These are phyloP conservation scores for Tipula helvola DNA, from an alignment of 2,888 invertebrate species.

Conservation along the genomic window DNA sequence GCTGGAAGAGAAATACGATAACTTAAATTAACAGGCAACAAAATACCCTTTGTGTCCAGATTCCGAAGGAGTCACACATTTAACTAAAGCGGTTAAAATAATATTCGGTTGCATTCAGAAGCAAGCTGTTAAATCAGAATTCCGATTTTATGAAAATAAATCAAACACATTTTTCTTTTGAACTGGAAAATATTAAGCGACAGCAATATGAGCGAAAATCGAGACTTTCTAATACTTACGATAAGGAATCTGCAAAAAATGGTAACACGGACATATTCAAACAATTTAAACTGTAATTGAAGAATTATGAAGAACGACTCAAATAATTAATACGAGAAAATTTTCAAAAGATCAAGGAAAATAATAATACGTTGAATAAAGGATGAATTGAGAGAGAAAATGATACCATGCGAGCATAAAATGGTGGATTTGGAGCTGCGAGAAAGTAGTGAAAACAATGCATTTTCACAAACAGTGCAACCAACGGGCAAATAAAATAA, in stretches of 20 bases:
- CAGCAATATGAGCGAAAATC: background rate
- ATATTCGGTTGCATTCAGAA: background rate
- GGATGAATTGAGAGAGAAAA: background rate
- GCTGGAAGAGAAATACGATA: background rate
- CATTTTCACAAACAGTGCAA: background rate
- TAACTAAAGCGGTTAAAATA: background rate
- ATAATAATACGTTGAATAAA: no score
- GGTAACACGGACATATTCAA: no score
- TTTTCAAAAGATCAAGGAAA: no score
- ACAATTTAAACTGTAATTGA: no score
- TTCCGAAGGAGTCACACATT: background rate
- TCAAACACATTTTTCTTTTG: background rate
- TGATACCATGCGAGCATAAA: background rate
- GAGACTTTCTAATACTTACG: background rate
- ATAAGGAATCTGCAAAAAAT: no score
- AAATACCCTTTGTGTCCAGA: no score
- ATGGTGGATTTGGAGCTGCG: background rate
- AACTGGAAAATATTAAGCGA: background rate
- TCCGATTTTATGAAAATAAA: background rate
- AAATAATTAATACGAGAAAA: no score
- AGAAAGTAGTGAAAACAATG: no score
- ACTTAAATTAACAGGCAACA: background rate
- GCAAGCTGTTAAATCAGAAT: background rate
- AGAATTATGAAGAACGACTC: no score
- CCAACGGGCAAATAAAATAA: background rate